Evolutionary conservation across 2,797 vertebrate species (phyloP), one percentile per base, ranked within the genome.

Genomic region (Xerus rutilus): DNA sequence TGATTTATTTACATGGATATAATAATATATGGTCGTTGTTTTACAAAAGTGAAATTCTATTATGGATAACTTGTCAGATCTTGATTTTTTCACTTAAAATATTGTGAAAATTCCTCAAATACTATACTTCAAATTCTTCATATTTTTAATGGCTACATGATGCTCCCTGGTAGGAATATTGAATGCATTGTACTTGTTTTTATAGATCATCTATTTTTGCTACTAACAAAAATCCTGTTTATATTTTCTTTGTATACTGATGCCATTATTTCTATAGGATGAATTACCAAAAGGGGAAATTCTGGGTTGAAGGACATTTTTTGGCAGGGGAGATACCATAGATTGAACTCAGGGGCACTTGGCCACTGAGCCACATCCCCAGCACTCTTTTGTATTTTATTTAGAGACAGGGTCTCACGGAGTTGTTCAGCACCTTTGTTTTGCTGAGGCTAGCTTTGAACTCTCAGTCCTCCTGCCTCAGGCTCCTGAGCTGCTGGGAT

Each of bases 41-140:
- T 88, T 81, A 59, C 15, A 43, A 25, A 76, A 81, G 30, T 92
- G 47, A 35, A 28, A 62, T 62, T 94, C 20, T 47, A 8, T 91
- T 69, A 13, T 82, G 64, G 72, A 32, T 77, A 7, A 25, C 28
- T 78, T 64, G 8, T n/a, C 47, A 73, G n/a, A 57, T 93, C 49
- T 90, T 91, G 9, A 39, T 90, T 79, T 84, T 76, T 11, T 94
- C 21, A 35, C 28, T 89, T 49, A 77, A 85, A 91, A 49, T 43
- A 78, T 62, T 89, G 49, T 67, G n/a, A 64, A 59, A 79, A 73
- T 57, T 79, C n/a, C 72, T 76, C 5, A 64, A 52, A 30, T 62
- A 69, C 21, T 81, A 4, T 20, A 45, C 14, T 62, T 62, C 21
- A 62, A 62, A 62, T 62, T 62, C 59, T 62, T 62, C 23, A 4